Base-by-base conservation (phyloP, 2,888 invertebrate species). In the Rotaria socialis region DNA sequence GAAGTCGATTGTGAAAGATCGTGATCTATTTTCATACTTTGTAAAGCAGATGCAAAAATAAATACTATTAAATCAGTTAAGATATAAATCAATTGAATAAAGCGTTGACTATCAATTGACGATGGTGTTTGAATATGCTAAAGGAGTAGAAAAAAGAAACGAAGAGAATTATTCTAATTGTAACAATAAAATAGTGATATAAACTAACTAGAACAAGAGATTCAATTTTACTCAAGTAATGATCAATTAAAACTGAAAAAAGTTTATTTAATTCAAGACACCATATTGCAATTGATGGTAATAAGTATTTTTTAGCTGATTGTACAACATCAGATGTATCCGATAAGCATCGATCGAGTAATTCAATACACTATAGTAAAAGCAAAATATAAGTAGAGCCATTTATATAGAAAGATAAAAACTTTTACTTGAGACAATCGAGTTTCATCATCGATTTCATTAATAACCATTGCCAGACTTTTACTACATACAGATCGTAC, bases 221-320 rank as follows among this genome's bases (percentile, higher is more conserved):
- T 47, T 90, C 90, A 86, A 91, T 88, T 86, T 89, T 89, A 52
- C 89, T 89, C 22, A 91, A 88, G 43, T 91, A 88, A 86, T 89
- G 89, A 86, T 90, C 89, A 43, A 91, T 88, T 35, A 92, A 89
- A 87, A 89, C 89, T 86, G 90, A 89, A 87, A 91, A 90, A 47
- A 94, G 89, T 85, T 92, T 91, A 86, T 92, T 93, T 87, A 92
- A 89, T 85, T 92, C 92, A 58, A 89, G 90, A 6, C 94, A 93
- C 94, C 94, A 94, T 89, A 93, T 92, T 0, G 93, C 93, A 87
- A 94, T 90, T 56, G 94, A 93, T 2, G 94, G 94, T 88, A 94
- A 91, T 85, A 94, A 91, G 80, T 93, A 90, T 87, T 92, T 91
- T 50, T 92, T 91, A 27, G 93, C 92, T 60, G 92, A 90, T 86